Evolutionary conservation across 2,113 vertebrate genomes (phyloP), one percentile per base, ranked within the genome.

Genomic region (Blennius ocellaris): DNA sequence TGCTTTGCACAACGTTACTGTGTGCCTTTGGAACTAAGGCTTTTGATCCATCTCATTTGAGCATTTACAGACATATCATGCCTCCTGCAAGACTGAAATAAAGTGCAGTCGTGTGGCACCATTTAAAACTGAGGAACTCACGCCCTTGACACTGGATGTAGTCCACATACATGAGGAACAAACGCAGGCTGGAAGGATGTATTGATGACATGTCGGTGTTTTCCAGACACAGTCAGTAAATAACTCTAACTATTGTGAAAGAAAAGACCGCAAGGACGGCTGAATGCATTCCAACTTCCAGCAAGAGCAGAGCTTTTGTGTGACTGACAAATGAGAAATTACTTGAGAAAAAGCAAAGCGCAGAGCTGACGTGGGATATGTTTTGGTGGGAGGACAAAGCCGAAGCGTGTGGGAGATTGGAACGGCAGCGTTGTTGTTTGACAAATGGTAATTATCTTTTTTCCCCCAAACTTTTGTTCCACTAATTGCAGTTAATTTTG

Each of bases 371-470:
- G 56, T 55, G 7, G 63, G 55, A 78, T 75, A 70, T 77, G 70
- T 83, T 82, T 82, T 86, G 73, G 81, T 87, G 78, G 69, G 81
- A 83, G 66, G 84, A 87, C 86, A 90, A 88, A 87, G 81, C 66
- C 74, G 71, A 58, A 7, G 64, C 6, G 79, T 52, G 88, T 87
- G 87, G 84, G 88, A 89, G 89, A 85, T 8, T 73, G 69, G 73
- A 88, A 80, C 50, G 38, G 75, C 83, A 36, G 51, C 58, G 69
- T 73, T 82, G 79, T 86, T 78, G 80, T 87, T 88, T 92, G 90
- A 90, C 89, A 90, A 89, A 90, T 81, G 81, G 70, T 83, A 87
- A 90, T 92, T 90, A 89, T 89, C 76, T 48, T 74, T 81, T 79
- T 55, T 9, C 4, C 7, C n/a, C 5, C 48, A 40, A 21, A 76